These are phyloP conservation scores for Tangachromis dhanisi DNA, from an alignment of 2,113 vertebrate genomes.

Conservation along the genomic window DNA sequence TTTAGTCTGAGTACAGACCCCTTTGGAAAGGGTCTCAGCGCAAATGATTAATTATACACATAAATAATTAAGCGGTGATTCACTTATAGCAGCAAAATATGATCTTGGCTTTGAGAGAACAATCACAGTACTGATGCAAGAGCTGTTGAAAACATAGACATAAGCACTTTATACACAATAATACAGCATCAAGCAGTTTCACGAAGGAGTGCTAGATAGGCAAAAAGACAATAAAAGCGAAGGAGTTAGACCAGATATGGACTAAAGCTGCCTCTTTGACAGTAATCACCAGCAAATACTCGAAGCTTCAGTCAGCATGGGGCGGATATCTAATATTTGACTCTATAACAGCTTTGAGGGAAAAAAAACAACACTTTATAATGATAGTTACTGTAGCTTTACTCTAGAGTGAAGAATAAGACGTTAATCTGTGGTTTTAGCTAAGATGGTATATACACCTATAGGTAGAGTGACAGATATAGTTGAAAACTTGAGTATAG, in stretches of 20 bases:
- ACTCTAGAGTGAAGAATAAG: neutral
- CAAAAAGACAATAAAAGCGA: neutral
- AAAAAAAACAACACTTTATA: neutral
- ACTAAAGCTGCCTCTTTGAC: neutral
- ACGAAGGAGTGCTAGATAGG: neutral
- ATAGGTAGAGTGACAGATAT: neutral
- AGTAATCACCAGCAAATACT: neutral
- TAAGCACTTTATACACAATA: neutral
- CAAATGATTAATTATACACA: constrained; percentile 43
- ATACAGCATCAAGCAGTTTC: neutral
- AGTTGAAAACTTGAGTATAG: neutral
- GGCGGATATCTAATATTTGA: neutral
- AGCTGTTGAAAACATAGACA: neutral
- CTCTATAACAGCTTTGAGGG: rapidly evolving
- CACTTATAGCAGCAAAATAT: neutral
- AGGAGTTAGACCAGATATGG: neutral
- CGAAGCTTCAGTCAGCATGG: neutral
- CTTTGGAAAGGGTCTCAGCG: neutral
- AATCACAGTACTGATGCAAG: neutral
- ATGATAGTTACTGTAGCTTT: neutral
- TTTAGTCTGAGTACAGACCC: neutral
- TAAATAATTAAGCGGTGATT: constrained; percentile 17
- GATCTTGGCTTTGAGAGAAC: neutral
- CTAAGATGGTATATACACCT: neutral
- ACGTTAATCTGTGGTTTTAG: neutral